Percentiles rank a stretch among this genome's conserved stretches.
Evolutionary conservation across 2,797 vertebrate species (phyloP).

Genomic region (Peromyscus aztecus): DNA sequence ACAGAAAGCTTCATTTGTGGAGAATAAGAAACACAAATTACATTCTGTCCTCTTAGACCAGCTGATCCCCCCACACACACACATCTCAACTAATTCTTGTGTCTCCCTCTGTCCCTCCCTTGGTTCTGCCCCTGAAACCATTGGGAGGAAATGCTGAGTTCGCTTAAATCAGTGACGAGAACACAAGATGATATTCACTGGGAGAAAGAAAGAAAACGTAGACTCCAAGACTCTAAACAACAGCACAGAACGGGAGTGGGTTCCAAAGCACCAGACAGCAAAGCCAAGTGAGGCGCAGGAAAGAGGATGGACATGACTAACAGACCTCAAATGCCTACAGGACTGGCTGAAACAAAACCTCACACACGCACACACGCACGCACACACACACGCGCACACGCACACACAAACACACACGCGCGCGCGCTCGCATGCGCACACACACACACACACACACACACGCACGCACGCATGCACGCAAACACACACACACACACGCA

Average conservation of each 20-base stretch:
- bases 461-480: neutral
- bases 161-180: neutral
- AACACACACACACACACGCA: too few species aligned
- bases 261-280: too few species aligned
- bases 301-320: neutral
- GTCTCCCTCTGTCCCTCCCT: neutral
- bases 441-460: neutral
- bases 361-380: neutral
- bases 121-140: conserved; percentile 4
- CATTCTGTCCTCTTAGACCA: neutral
- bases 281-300: neutral
- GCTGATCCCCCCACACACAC: neutral
- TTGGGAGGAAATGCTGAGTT: conserved; percentile 17
- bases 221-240: neutral
- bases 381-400: neutral
- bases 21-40: neutral
- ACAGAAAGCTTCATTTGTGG: conserved; percentile 14
- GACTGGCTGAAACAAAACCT: neutral
- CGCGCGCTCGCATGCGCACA: neutral
- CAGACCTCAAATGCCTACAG: neutral
- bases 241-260: accelerated
- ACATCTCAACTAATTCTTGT: neutral
- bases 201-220: neutral
- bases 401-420: accelerated
- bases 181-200: neutral